Conservation (phyloP, 2,113 vertebrate species). For the Paralichthys olivaceus region DNA sequence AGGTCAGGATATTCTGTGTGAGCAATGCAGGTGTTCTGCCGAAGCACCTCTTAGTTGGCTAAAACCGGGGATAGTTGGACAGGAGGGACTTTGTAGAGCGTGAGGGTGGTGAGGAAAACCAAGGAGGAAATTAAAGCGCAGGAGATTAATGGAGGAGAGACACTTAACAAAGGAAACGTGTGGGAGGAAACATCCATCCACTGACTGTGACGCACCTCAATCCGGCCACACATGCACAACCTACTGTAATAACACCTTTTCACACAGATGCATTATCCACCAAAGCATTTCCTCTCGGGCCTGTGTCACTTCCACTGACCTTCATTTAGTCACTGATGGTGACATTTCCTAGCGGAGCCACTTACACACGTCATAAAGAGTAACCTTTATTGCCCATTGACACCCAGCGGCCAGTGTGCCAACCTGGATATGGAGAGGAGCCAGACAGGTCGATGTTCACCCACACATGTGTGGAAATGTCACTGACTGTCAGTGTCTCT, state of each 20-base stretch:
- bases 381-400: slow-evolving; percentile 81
- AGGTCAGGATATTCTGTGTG: slow-evolving; percentile 29
- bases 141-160: slow-evolving; percentile 15
- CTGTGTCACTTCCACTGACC: slow-evolving; percentile 63
- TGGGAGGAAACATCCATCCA: slow-evolving; percentile 18
- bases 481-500: slow-evolving; percentile 57
- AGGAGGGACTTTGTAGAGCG: background rate
- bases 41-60: slow-evolving; percentile 14
- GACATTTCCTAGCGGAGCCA: slow-evolving; percentile 78
- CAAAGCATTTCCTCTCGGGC: slow-evolving; percentile 44
- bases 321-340: slow-evolving; percentile 73
- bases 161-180: slow-evolving; percentile 4
- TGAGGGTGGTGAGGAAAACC: background rate
- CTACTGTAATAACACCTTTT: slow-evolving; percentile 30
- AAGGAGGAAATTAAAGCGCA: background rate
- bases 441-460: slow-evolving; percentile 32
- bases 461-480: slow-evolving; percentile 70
- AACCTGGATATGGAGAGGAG: slow-evolving; percentile 28
- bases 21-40: slow-evolving; percentile 29
- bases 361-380: slow-evolving; percentile 76
- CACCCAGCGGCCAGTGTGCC: slow-evolving; percentile 34
- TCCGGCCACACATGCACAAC: background rate
- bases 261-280: slow-evolving; percentile 34
- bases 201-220: background rate
- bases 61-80: slow-evolving; percentile 31